Conservation (phyloP, 2,113 vertebrate species). For the Mohoua ochrocephala region DNA sequence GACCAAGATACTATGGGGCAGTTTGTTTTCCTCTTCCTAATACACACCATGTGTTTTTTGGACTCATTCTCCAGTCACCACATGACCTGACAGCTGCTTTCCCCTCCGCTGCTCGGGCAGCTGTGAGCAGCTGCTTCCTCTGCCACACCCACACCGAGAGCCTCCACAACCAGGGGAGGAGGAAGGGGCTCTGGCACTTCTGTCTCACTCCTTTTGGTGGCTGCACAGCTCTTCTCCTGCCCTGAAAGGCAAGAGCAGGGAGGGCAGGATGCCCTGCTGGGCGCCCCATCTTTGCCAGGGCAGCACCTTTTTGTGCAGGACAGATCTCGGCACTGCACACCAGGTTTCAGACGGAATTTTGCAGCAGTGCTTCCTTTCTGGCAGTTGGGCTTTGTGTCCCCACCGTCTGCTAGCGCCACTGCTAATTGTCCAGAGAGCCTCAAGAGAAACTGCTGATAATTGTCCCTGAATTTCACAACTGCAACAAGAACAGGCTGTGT, state of each 20-base stretch:
- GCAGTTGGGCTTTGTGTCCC: background rate
- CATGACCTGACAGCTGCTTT: background rate
- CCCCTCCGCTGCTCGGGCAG: background rate
- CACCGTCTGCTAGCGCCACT: background rate
- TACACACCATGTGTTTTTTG: background rate
- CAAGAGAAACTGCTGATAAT: background rate
- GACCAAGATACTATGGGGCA: background rate
- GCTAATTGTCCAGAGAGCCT: background rate
- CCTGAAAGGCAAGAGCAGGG: background rate
- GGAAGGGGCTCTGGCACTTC: background rate
- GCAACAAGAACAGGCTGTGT: background rate
- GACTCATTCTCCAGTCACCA: background rate
- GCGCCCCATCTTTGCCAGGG: background rate
- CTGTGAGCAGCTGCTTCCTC: background rate
- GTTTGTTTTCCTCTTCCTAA: slow-evolving; percentile 7
- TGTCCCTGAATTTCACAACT: background rate
- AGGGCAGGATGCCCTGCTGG: background rate
- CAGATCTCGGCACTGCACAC: background rate
- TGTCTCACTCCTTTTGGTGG: fast-evolving
- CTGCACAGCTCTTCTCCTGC: background rate
- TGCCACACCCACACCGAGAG: background rate
- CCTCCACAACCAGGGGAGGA: background rate
- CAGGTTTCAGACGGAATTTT: background rate
- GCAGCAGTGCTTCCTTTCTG: background rate
- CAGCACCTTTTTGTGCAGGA: background rate